Conservation (phyloP, 2,888 invertebrate species). For the Halictus ligatus region DNA sequence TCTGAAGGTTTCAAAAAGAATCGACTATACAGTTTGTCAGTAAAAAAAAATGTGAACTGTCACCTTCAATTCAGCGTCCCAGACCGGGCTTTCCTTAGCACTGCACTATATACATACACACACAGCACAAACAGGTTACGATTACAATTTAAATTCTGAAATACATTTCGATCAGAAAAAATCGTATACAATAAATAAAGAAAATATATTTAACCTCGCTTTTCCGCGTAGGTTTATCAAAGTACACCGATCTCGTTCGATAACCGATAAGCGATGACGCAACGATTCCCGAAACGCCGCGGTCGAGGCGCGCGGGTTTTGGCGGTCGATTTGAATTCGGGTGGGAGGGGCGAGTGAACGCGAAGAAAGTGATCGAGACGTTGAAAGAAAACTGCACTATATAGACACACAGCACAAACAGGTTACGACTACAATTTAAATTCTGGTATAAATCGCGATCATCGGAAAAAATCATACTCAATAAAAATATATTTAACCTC, state of each 20-base stretch:
- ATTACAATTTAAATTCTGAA: not conserved
- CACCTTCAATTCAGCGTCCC: not conserved
- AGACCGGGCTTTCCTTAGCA: not conserved
- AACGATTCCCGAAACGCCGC: not conserved
- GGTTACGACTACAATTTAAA: not conserved
- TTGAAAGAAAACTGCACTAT: too few species aligned
- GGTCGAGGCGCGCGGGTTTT: not conserved
- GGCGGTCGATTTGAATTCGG: not conserved
- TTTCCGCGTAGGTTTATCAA: not conserved
- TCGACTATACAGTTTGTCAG: not conserved
- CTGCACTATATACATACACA: not conserved
- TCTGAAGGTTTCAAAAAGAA: not conserved
- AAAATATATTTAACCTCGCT: not conserved
- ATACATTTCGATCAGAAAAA: not conserved
- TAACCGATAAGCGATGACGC: not conserved
- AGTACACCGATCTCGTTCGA: not conserved
- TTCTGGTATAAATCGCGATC: not conserved
- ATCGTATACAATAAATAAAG: too few species aligned
- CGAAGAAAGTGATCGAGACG: not conserved
- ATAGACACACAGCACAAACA: not conserved
- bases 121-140: not conserved
- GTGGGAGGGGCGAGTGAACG: not conserved
- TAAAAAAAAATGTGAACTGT: not conserved
- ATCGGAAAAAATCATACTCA: not conserved
- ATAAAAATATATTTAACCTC: not conserved